A percentile compares a stretch with the other conserved stretches of the same genome.
Evolutionary conservation across 2,797 vertebrate genomes (phyloP).

Genomic region (Chloroceryle inda): DNA sequence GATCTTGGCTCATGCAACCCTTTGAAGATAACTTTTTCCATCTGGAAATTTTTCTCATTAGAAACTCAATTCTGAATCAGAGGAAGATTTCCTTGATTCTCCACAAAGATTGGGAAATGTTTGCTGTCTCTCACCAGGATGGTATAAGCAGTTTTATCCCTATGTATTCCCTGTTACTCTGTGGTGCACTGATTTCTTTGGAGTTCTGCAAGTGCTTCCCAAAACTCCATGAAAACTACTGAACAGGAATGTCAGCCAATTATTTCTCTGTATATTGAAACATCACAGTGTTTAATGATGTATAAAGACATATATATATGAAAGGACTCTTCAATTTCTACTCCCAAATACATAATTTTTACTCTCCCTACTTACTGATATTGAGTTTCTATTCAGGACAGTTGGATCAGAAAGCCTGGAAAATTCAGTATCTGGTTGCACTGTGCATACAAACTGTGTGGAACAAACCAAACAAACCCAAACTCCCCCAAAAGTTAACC

Average conservation of each 20-base stretch:
- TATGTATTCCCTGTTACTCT: background rate
- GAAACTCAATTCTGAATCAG: background rate
- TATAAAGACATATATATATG: background rate
- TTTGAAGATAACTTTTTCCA: background rate
- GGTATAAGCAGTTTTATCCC: background rate
- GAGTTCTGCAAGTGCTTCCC: background rate
- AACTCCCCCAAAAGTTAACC: background rate
- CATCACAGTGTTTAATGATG: background rate
- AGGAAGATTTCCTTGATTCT: background rate
- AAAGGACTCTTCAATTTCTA: background rate
- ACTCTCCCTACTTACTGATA: background rate
- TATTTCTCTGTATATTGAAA: background rate
- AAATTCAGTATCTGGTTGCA: background rate
- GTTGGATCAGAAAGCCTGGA: background rate
- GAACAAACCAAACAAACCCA: background rate
- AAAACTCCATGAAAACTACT: background rate
- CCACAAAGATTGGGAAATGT: background rate
- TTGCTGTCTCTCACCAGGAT: background rate
- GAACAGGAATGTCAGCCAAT: background rate
- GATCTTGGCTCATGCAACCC: rapidly evolving
- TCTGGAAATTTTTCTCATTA: background rate
- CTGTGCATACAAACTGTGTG: background rate
- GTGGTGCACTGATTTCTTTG: background rate
- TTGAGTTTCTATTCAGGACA: background rate
- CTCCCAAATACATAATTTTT: background rate